Percentiles rank a stretch among this genome's conserved stretches.
phyloP scores from a whole-genome alignment of 2,113 vertebrate genomes.

The Oceanites oceanicus region DNA sequence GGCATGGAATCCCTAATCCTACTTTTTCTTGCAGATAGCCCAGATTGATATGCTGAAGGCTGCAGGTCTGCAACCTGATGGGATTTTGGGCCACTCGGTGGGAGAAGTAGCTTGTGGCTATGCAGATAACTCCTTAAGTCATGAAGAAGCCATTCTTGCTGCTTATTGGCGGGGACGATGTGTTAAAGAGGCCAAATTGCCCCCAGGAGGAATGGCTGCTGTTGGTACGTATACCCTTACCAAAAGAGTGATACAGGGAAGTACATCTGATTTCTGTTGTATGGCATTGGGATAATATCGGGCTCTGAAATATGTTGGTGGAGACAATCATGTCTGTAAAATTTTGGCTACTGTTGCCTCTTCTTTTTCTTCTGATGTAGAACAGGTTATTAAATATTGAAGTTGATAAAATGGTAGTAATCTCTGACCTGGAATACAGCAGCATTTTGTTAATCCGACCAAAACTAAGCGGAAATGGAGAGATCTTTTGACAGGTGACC shows the following conservation, averaged over 20 bases:
- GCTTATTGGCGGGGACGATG: conserved; percentile 95
- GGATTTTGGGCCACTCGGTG: conserved; percentile 93
- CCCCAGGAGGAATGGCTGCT: conserved; percentile 91
- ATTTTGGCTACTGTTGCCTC: background rate
- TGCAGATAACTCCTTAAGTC: conserved; percentile 88
- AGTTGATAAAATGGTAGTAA: background rate
- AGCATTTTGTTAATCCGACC: background rate
- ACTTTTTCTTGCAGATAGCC: conserved; percentile 78
- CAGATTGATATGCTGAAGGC: conserved; percentile 88
- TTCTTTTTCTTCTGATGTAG: background rate
- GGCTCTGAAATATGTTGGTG: background rate
- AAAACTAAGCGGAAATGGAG: background rate
- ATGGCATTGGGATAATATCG: background rate
- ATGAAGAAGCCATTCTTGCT: conserved; percentile 83
- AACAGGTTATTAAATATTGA: background rate
- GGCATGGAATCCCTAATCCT: background rate
- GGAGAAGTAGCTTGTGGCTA: conserved; percentile 97
- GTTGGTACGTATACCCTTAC: conserved; percentile 80
- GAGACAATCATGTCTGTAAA: background rate
- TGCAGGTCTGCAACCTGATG: conserved; percentile 86
- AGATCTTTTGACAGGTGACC: background rate
- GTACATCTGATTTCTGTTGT: background rate
- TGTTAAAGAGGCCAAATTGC: conserved; percentile 89
- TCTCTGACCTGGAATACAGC: background rate
- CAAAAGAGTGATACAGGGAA: background rate